phyloP scores from a whole-genome alignment of 1,140 invertebrate genomes.

The Drosophila ficusphila region DNA sequence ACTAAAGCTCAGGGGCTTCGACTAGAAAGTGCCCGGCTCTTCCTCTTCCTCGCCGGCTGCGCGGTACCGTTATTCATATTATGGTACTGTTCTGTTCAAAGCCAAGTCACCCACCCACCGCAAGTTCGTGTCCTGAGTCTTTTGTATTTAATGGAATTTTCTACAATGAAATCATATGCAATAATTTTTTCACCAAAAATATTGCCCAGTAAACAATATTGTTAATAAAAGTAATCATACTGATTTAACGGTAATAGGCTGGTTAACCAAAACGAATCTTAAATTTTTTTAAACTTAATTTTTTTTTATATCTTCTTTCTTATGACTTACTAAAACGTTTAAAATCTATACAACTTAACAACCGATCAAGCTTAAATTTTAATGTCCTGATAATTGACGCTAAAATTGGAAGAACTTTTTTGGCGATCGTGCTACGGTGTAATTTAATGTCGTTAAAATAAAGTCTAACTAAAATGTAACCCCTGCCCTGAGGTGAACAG shows the following conservation, averaged over 20 bases:
- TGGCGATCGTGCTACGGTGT: neutral
- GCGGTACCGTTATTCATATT: constrained; percentile 38
- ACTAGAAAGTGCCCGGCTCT: constrained; percentile 65
- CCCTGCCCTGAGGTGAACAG: constrained; percentile 6
- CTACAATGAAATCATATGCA: constrained; percentile 33
- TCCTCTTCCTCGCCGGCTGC: constrained; percentile 26
- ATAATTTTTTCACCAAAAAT: neutral
- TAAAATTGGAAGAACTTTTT: neutral
- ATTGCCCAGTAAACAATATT: neutral
- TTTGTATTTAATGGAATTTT: constrained; percentile 14
- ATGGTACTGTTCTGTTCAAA: too few relatives aligned
- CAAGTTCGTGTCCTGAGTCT: constrained; percentile 36
- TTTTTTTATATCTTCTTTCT: too few relatives aligned
- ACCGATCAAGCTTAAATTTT: too few relatives aligned
- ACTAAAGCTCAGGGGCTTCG: constrained; percentile 70
- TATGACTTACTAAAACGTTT: too few relatives aligned
- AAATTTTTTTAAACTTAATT: too few relatives aligned
- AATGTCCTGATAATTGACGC: too few relatives aligned
- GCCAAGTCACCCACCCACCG: constrained; percentile 24
- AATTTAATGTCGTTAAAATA: neutral
- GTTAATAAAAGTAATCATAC: too few relatives aligned
- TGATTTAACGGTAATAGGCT: too few relatives aligned
- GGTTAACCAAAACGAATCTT: too few relatives aligned
- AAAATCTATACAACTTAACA: too few relatives aligned
- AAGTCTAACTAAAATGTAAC: neutral